Conservation (phyloP, 1,140 invertebrate genomes). For the Plodia interpunctella region DNA sequence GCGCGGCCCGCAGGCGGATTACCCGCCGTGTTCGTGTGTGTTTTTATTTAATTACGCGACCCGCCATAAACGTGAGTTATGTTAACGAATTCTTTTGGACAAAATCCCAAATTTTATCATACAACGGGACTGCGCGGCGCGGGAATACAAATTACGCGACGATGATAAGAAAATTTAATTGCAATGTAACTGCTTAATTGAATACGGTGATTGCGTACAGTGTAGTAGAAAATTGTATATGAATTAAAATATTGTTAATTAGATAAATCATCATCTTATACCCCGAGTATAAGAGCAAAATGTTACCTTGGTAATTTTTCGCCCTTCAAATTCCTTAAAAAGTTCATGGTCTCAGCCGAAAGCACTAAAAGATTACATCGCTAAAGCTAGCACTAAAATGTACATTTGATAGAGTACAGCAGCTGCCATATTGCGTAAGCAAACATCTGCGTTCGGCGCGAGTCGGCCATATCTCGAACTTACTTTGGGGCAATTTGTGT, state of each 20-base stretch:
- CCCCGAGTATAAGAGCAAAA: no score
- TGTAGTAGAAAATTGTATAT: no score
- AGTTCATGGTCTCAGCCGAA: background rate
- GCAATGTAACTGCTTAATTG: background rate
- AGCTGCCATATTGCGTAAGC: no score
- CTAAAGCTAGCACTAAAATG: conserved; percentile 1
- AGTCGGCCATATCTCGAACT: background rate
- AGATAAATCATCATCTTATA: no score
- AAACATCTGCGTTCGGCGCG: background rate
- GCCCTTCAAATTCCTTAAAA: no score
- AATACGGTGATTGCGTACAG: background rate
- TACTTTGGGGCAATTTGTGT: no score
- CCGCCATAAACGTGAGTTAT: conserved; percentile 14
- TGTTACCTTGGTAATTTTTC: no score
- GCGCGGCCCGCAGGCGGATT: background rate
- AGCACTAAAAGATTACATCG: conserved; percentile 1
- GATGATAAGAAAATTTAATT: background rate
- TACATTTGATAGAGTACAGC: no score
- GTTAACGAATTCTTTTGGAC: conserved; percentile 18
- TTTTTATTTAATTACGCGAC: conserved; percentile 20
- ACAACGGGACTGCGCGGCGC: background rate
- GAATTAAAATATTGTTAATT: no score
- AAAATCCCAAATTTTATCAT: conserved; percentile 9
- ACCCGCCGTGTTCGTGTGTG: conserved; percentile 9
- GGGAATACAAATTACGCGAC: background rate